Evolutionary conservation across 92 coral and sea anemone species (phyloP).

Genomic region (Epizoanthus scotinus): DNA sequence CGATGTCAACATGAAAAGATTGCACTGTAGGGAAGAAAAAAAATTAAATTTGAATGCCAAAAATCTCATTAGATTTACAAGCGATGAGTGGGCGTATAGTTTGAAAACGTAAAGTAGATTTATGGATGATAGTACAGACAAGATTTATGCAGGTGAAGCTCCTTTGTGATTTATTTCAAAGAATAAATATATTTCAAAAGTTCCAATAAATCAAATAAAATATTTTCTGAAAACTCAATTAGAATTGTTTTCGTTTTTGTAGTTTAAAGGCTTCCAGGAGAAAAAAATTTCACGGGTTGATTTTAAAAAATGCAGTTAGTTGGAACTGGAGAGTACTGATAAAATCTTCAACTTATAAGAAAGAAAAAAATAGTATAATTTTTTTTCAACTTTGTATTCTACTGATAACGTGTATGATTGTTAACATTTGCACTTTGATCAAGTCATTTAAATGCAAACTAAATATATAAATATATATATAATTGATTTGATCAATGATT

Average conservation of each 20-base stretch:
- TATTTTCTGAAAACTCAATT: too few species aligned
- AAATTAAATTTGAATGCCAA: constrained; percentile 34
- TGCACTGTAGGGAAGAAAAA: constrained; percentile 30
- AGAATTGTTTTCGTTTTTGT: too few species aligned
- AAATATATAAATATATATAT: not conserved
- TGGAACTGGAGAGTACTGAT: not conserved
- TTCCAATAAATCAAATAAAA: not conserved
- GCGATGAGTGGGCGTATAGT: constrained; percentile 3
- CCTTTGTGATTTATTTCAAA: not conserved
- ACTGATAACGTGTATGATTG: constrained; percentile 10
- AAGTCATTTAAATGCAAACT: constrained; percentile 24
- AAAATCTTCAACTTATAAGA: not conserved
- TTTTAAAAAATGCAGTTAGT: not conserved
- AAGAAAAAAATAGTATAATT: not conserved
- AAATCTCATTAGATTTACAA: constrained; percentile 32
- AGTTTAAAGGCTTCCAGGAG: too few species aligned
- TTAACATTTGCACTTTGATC: constrained; percentile 29
- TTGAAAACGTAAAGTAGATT: not conserved
- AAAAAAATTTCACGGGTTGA: too few species aligned
- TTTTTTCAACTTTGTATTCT: not conserved
- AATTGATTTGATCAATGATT: constrained; percentile 32
- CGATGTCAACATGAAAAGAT: constrained; percentile 25
- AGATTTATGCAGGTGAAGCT: not conserved
- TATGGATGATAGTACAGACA: not conserved
- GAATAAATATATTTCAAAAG: not conserved